Conservation (phyloP, 2,113 vertebrate species). For the Pollimyrus isidori region DNA sequence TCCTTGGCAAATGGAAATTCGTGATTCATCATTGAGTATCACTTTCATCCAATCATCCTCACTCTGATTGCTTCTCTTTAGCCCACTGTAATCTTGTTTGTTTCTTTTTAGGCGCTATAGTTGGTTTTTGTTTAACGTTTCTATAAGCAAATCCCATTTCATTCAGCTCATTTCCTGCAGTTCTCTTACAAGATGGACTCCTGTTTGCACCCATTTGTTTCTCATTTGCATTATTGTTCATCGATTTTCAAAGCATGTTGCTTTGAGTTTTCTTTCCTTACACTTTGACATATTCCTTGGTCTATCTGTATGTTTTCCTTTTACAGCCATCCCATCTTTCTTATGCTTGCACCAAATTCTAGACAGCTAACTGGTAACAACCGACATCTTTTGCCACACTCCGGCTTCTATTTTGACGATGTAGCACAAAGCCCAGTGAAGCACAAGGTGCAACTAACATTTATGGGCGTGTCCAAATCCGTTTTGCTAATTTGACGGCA, state of each 20-base stretch:
- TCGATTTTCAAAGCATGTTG: background rate
- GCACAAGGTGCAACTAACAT: too few species aligned
- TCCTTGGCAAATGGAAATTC: background rate
- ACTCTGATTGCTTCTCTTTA: background rate
- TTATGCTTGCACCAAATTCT: background rate
- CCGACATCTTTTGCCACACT: too few species aligned
- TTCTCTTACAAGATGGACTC: background rate
- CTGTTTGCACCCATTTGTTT: background rate
- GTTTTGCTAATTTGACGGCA: too few species aligned
- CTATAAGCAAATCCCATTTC: background rate
- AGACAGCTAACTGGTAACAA: too few species aligned
- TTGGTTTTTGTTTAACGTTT: background rate
- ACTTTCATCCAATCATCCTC: background rate
- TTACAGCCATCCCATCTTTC: too few species aligned
- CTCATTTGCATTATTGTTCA: background rate
- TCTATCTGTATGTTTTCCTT: background rate
- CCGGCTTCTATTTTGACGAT: too few species aligned
- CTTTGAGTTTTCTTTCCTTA: background rate
- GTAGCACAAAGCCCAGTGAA: too few species aligned
- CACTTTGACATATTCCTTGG: background rate
- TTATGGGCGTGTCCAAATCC: too few species aligned
- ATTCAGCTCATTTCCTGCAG: background rate
- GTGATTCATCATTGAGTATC: background rate
- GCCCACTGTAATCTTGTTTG: background rate
- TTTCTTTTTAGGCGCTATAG: background rate